Base-by-base conservation (phyloP, 2,888 invertebrate genomes). In the Limnephilus marmoratus region DNA sequence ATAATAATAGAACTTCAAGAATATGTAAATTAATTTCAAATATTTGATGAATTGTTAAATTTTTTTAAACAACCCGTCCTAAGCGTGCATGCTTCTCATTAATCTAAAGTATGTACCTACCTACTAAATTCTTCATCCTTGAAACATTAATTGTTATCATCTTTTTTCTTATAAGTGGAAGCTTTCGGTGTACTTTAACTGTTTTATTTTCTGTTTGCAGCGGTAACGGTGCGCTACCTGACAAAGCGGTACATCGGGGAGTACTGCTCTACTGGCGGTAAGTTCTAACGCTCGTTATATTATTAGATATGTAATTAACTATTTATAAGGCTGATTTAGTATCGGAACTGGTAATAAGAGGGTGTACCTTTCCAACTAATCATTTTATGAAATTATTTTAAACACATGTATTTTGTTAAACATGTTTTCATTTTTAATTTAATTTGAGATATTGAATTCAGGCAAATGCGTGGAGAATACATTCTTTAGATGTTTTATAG, bases 231-330 rank as follows among this genome's bases (percentile, higher is more conserved):
- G 94, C 97, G 98, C 94, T 98, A 98, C 95, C 96, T 98, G 94
- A 98, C 98, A 93, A 97, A 97, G 95, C 96, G 98, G 94, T 98
- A 98, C 95, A 98, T 98, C 94, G 98, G 98, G 94, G 98, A 98
- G 96, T 98, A 98, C 96, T 98, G 98, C 95, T 98, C 98, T 93
- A 97, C 97, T 94, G 97, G 97, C 95, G 98, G 98, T 97, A 95
- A 97, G 97, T 97, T 93, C 82, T 31, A 82, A 82, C 1, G 34
- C 18, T 82, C 31, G 15, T 82, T 82, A 68, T 49, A 49, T 13
- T 53, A 18, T 15, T 53, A 53, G 15, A 13, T 53, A 13, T 53
- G 13, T 53, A 81, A 81, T 81, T 81, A 81, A 81, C 31, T 5
- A 53, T 24, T 24, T 68, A 24, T 68, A 18, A 53, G 15, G 18